Conservation (phyloP, 1,140 invertebrate genomes). For the Gryon sp. region DNA sequence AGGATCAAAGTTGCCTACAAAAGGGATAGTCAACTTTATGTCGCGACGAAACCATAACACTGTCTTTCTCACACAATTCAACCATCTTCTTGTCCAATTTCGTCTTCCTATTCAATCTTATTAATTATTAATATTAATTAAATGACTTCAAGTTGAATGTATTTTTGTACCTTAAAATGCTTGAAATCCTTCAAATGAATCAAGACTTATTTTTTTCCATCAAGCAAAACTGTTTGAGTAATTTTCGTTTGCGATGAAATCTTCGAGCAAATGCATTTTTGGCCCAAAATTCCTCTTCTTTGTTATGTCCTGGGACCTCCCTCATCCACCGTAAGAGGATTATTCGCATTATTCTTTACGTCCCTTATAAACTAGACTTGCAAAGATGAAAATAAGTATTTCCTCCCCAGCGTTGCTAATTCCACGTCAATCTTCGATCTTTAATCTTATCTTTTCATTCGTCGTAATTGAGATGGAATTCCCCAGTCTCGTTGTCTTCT, state of each 20-base stretch:
- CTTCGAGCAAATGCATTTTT: too few species aligned
- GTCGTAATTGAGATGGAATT: conserved; percentile 7
- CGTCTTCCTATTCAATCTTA: too few species aligned
- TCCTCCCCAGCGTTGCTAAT: conserved; percentile 3
- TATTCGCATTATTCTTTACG: conserved; percentile 4
- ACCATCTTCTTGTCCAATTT: too few species aligned
- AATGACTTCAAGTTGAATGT: too few species aligned
- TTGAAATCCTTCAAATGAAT: too few species aligned
- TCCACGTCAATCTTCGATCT: conserved; percentile 8
- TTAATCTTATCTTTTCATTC: conserved; percentile 7
- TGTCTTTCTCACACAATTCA: too few species aligned
- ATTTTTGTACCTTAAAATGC: too few species aligned
- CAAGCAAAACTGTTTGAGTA: too few species aligned
- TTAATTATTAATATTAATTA: too few species aligned
- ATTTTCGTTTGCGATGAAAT: too few species aligned
- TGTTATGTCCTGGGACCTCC: not conserved
- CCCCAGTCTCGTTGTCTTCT: conserved; percentile 19
- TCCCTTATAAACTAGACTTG: not conserved
- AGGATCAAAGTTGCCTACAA: conserved; percentile 24
- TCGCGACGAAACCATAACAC: conserved; percentile 7
- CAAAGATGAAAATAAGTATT: conserved; percentile 10
- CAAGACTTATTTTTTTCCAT: too few species aligned
- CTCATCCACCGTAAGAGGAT: conserved; percentile 8
- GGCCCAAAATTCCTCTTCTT: conserved; percentile 5
- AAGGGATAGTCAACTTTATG: conserved; percentile 21